phyloP scores from a whole-genome alignment of 1,140 invertebrate species.

The Scylla paramamosain region DNA sequence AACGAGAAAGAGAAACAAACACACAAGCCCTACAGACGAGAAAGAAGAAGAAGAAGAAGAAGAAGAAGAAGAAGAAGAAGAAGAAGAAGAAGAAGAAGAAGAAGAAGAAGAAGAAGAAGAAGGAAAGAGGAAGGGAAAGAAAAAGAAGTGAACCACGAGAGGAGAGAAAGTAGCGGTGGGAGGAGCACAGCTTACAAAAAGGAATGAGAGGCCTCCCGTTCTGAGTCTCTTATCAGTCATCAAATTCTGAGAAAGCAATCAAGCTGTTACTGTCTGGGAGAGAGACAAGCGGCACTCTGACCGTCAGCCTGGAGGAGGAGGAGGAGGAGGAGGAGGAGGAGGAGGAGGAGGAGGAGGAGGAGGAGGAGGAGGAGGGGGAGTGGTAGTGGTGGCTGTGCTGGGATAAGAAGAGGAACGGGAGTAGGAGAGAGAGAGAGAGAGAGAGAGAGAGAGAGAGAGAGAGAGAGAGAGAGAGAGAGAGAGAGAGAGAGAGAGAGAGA shows the following conservation, averaged over 20 bases:
- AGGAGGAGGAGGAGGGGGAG: too few species aligned
- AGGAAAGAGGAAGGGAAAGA: background rate
- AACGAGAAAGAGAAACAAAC: background rate
- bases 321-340: background rate
- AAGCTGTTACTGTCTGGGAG: background rate
- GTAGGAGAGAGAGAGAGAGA: background rate
- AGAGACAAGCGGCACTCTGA: background rate
- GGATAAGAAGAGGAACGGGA: background rate
- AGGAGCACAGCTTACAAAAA: too few species aligned
- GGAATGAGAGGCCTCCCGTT: background rate
- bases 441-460: too few species aligned
- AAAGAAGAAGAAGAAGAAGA: background rate
- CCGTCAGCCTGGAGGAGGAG: background rate
- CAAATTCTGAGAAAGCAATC: constrained; percentile 17
- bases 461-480: too few species aligned
- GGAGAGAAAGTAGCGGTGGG: background rate
- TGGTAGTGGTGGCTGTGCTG: too few species aligned
- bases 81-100: too few species aligned
- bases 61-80: background rate
- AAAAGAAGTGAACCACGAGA: background rate
- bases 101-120: constrained; percentile 16
- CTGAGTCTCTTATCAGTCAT: background rate
- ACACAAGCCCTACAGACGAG: too few species aligned
- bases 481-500: too few species aligned
- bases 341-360: background rate